Evolutionary conservation across 2,797 vertebrate species (phyloP), one percentile per base, ranked within the genome.

Genomic region (Centropyge bicolor): DNA sequence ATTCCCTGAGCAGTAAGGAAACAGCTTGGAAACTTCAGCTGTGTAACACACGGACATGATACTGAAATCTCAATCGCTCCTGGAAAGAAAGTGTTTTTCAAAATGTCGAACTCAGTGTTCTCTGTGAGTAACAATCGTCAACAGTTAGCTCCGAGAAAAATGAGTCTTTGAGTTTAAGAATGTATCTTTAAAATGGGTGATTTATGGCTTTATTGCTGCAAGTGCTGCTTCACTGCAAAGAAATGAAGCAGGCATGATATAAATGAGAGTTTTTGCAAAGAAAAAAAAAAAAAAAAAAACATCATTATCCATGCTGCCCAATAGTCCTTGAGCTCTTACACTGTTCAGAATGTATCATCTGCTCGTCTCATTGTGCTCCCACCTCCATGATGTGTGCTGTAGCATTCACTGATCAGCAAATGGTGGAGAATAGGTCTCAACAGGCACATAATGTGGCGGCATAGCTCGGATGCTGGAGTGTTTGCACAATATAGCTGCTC

Each of bases 401-500:
- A 71, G 71, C 73, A 6, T 45, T 56, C 59, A 19, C 70, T 41
- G 78, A 85, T 81, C 82, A 67, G 74, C 63, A 78, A 71, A 63
- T 55, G 68, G 73, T 19, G 67, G 76, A 14, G 45, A 64, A 72
- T 40, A 1, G 72, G 54, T 63, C 73, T 85, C 74, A 56, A 49
- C 80, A 54, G 86, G 80, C 82, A 12, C 69, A 60, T 67, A 40
- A 83, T 54, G 84, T 67, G 76, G 66, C 80, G 35, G 24, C 73
- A 48, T 13, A 31, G 75, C 40, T 0, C 36, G 40, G 73, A 31
- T 17, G 73, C 64, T 52, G 69, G 63, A 41, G 61, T 84, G 83
- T 87, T 90, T 87, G 55, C 79, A 73, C 79, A 74, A 70, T 65
- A 45, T 61, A 57, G 76, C 56, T 11, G 63, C 65, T 73, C 61